These are phyloP conservation scores for Leptura quadrifasciata DNA, from an alignment of 2,888 invertebrate species.

Conservation along the genomic window DNA sequence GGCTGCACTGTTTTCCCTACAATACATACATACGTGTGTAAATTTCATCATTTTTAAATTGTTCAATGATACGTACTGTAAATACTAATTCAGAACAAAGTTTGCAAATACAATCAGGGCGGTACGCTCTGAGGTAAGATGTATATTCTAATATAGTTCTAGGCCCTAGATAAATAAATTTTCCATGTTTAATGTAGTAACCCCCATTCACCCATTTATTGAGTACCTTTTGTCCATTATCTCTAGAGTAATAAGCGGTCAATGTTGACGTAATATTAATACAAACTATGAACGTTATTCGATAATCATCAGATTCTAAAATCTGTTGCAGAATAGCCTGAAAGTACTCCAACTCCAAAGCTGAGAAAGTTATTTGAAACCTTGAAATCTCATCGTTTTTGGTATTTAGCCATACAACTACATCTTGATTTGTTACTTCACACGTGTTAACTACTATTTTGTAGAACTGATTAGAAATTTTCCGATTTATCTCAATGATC, in stretches of 20 bases:
- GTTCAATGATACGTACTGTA: constrained; percentile 59
- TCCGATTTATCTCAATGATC: constrained; percentile 63
- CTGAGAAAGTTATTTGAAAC: constrained; percentile 62
- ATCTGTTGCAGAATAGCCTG: constrained; percentile 67
- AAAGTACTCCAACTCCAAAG: constrained; percentile 67
- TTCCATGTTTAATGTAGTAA: constrained; percentile 63
- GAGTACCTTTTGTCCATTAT: constrained; percentile 63
- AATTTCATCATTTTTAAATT: neutral
- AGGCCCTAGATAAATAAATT: constrained; percentile 65
- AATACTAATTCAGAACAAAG: constrained; percentile 69
- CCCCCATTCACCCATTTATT: constrained; percentile 63
- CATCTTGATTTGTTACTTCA: constrained; percentile 64
- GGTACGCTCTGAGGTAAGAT: constrained; percentile 63
- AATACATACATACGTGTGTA: constrained; percentile 7
- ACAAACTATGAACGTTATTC: constrained; percentile 61
- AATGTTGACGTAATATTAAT: constrained; percentile 66
- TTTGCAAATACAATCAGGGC: constrained; percentile 63
- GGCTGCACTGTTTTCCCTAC: constrained; percentile 25
- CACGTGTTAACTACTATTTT: constrained; percentile 64
- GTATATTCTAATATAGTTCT: constrained; percentile 67
- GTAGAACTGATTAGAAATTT: constrained; percentile 64
- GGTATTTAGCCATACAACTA: constrained; percentile 64
- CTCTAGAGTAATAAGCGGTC: constrained; percentile 58
- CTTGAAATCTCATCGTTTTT: constrained; percentile 66
- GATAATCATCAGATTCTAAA: constrained; percentile 61